Base-by-base conservation (phyloP, 2,888 invertebrate genomes). In the Cheilosia urbana region DNA sequence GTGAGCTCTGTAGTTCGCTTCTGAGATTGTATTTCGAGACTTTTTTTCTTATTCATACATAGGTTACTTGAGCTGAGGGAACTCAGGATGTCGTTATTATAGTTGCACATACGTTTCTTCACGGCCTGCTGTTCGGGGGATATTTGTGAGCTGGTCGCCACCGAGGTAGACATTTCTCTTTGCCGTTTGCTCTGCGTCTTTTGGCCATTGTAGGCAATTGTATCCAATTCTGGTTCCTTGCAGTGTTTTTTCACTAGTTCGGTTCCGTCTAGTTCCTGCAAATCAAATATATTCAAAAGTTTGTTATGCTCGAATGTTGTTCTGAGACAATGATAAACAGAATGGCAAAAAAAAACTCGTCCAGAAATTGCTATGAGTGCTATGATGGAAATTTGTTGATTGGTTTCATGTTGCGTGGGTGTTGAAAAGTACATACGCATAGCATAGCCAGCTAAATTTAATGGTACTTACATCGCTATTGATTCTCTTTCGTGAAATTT, bases 401-500 rank as follows among this genome's bases (percentile, higher is more conserved):
- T 24, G 4, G 4, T 5, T 5, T 24, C 5, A 24, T 24, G 6
- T 27, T 27, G 27, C 24, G 24, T 27, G 24, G 24, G 5, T 5
- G 5, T 2, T 2, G 24, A 40, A 13, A 15, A 5, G 19, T n/a
- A n/a, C 7, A 47, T 2, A 6, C 3, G 42, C 42, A n/a, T 0
- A 45, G 5, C n/a, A 34, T 9, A 11, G 3, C 2, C 9, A 34
- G 9, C 11, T 34, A 42, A 47, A 47, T 47, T 27, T 0, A 1
- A 19, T 47, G 2, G 19, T 65, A 27, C 60, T 45, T 3, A 69
- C 47, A 87, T 91, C 92, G 51, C 92, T 92, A 87, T 93, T 93
- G 34, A 94, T 93, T 42, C 94, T 91, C 89, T 94, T 94, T 27
- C 94, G 90, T 1, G 94, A 94, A 63, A 94, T 94, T 89, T 94